A percentile compares a stretch with the other conserved stretches of the same genome.
Evolutionary conservation across 2,113 vertebrate genomes (phyloP).

Genomic region (Hiodon alosoides): DNA sequence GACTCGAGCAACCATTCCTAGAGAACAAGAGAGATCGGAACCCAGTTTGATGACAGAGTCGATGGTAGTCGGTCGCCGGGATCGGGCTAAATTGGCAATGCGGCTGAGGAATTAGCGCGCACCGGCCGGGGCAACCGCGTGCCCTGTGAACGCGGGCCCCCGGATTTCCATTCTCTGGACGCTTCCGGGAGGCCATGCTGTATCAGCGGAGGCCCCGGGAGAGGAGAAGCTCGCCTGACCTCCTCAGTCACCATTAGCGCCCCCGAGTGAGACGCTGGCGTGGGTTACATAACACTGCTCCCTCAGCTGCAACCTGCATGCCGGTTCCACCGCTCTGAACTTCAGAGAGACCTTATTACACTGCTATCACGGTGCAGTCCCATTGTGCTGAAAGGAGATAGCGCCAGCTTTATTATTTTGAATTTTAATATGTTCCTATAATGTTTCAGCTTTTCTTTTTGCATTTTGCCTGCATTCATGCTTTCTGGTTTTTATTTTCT

Average conservation of each 20-base stretch:
- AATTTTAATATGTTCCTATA: constrained; percentile 1
- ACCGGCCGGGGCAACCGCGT: neutral
- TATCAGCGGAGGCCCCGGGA: constrained; percentile 16
- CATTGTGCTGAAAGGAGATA: neutral
- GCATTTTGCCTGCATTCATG: neutral
- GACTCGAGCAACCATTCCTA: too few relatives aligned
- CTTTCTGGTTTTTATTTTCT: neutral
- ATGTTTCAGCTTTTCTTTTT: neutral
- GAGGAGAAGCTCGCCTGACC: constrained; percentile 12
- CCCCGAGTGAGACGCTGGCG: constrained; percentile 1
- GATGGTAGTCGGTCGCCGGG: constrained; percentile 3
- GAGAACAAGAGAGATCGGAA: too few relatives aligned
- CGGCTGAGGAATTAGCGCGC: neutral
- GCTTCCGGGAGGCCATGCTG: constrained; percentile 4
- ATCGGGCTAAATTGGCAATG: constrained; percentile 21
- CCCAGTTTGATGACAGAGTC: constrained; percentile 1
- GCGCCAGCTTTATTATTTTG: neutral
- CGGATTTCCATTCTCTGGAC: constrained; percentile 20
- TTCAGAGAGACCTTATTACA: constrained; percentile 1
- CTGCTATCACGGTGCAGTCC: neutral
- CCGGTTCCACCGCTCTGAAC: neutral
- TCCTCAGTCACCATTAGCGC: constrained; percentile 12
- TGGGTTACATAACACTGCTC: constrained; percentile 4
- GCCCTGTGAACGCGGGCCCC: neutral
- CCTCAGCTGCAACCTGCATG: neutral